Conservation (phyloP, 2,888 invertebrate genomes). For the Drymonia ruficornis region DNA sequence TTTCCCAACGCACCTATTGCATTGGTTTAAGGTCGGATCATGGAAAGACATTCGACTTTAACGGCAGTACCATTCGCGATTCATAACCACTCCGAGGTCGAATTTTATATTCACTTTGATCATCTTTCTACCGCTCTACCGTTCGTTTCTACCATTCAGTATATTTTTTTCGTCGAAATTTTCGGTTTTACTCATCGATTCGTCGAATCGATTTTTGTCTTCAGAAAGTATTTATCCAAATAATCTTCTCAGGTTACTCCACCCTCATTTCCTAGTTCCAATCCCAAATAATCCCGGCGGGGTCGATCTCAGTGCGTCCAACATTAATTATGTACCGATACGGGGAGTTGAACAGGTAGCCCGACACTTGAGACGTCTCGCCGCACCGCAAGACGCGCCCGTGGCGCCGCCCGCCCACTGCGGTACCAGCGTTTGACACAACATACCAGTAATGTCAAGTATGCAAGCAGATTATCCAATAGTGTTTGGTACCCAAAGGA, state of each 20-base stretch:
- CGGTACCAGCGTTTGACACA: slow-evolving; percentile 10
- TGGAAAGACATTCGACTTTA: slow-evolving; percentile 1
- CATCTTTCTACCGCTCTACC: background rate
- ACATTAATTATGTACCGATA: slow-evolving; percentile 63
- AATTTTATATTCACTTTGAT: background rate
- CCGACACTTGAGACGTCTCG: slow-evolving; percentile 78
- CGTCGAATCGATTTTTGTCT: background rate
- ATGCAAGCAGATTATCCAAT: background rate
- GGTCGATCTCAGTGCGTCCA: slow-evolving; percentile 28
- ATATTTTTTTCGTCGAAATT: too few relatives aligned
- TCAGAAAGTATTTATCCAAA: background rate
- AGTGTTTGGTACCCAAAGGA: too few relatives aligned
- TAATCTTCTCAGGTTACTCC: background rate
- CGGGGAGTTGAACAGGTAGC: slow-evolving; percentile 57
- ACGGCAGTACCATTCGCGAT: background rate
- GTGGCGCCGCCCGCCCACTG: slow-evolving; percentile 29
- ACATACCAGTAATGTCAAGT: background rate
- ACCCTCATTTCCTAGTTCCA: background rate
- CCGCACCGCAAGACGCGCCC: slow-evolving; percentile 42
- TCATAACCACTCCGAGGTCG: background rate
- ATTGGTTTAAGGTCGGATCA: background rate
- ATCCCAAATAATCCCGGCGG: slow-evolving; percentile 10
- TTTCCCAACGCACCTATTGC: background rate
- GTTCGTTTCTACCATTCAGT: too few relatives aligned
- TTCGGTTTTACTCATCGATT: too few relatives aligned